Evolutionary conservation across 2,113 vertebrate species (phyloP), one percentile per base, ranked within the genome.

Genomic region (Anolis carolinensis): DNA sequence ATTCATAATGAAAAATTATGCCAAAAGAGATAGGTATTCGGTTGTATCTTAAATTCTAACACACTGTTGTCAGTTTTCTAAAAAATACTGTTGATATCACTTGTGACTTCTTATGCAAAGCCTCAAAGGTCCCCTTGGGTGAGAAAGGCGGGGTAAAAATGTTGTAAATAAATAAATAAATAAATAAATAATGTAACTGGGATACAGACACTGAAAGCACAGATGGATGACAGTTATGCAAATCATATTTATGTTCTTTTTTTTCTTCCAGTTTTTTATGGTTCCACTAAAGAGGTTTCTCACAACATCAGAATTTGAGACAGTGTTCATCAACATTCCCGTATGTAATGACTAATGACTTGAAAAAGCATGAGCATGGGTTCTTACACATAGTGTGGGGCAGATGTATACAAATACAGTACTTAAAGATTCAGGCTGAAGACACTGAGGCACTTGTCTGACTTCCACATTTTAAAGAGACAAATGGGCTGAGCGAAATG

Each of bases 261-360:
- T 80, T 83, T 93, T 79, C 88, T 93, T 92, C 63, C 95, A 99
- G 99, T 98, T 97, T 95, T 99, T 99, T 91, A 98, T 99, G 97
- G 95, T 93, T 78, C 99, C 99, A 36, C 94, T 99, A 92, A 97
- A 96, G 94, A 96, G 96, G 86, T 99, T 98, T 93, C 94, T 99
- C 63, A 96, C 98, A 20, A 18, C 93, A 36, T 88, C 90, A 27
- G 98, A 99, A 83, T 96, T 98, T 89, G 97, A 98, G 84, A 97
- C 95, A 36, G 96, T 99, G 91, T 99, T 99, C 95, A 97, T 99
- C 94, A 99, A 99, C 95, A 97, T 99, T 94, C 95, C 98, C 88
- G 98, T 99, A 94, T 98, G 98, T 96, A 93, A 86, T 89, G 73
- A 78, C 68, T 96, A 93, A 86, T 89, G 73, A 78, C 68, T 62